A percentile compares a stretch with the other conserved stretches of the same genome.
These are phyloP conservation scores for Phaethon lepturus DNA, from an alignment of 2,113 vertebrate genomes.

Conservation along the genomic window DNA sequence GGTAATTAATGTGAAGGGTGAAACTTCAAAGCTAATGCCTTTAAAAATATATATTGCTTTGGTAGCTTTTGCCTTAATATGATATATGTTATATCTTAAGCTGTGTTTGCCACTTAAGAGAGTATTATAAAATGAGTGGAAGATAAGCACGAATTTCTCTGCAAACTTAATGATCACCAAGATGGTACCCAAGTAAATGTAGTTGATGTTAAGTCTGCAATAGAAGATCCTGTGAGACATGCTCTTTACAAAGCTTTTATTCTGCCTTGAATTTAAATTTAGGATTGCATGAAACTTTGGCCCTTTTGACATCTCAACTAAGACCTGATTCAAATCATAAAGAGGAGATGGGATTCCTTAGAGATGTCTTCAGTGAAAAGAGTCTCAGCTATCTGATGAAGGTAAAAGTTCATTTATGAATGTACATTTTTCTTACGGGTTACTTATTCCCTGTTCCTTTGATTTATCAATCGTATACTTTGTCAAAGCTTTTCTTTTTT, in stretches of 20 bases:
- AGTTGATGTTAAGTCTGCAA: background rate
- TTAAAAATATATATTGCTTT: background rate
- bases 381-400: constrained; percentile 92
- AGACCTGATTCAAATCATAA: constrained; percentile 91
- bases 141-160: background rate
- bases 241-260: background rate
- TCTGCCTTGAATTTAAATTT: background rate
- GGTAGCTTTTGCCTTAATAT: background rate
- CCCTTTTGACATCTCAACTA: constrained; percentile 92
- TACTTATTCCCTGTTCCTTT: background rate
- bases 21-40: background rate
- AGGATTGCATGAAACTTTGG: constrained; percentile 94
- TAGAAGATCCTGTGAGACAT: accelerated
- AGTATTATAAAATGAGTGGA: background rate
- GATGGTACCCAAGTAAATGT: background rate
- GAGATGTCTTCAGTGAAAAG: constrained; percentile 91
- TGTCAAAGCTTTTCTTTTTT: background rate
- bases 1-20: background rate
- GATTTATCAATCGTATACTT: background rate
- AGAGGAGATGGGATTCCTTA: constrained; percentile 91
- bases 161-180: background rate
- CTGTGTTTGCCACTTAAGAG: background rate
- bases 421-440: background rate
- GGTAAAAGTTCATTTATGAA: constrained; percentile 68
- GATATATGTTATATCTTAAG: background rate